These are phyloP conservation scores for Metellina segmentata DNA, from an alignment of 2,888 invertebrate species.

Conservation along the genomic window DNA sequence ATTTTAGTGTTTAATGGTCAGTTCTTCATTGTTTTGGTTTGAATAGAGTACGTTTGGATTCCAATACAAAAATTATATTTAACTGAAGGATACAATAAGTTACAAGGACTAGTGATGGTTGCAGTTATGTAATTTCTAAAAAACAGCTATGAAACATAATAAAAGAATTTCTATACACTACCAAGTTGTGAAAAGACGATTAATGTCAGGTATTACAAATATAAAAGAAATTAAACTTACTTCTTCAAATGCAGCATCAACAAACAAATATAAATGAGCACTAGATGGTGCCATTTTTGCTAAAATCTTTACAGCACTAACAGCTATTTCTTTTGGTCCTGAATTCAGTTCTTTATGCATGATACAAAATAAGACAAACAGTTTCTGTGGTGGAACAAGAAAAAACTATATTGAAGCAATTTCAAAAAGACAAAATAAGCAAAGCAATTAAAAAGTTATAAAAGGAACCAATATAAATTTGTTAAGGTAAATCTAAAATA, in stretches of 20 bases:
- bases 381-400: conserved; percentile 39
- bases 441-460: neutral
- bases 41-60: too few species aligned
- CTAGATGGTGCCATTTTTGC: conserved; percentile 79
- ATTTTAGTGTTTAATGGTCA: too few species aligned
- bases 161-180: too few species aligned
- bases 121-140: too few species aligned
- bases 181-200: too few species aligned
- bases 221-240: conserved; percentile 79
- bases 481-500: too few species aligned
- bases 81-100: too few species aligned
- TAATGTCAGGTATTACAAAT: neutral
- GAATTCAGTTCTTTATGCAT: conserved; percentile 51
- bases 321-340: neutral
- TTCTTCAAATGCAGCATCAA: conserved; percentile 82
- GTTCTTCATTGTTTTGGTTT: too few species aligned
- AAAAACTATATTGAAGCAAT: neutral
- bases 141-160: too few species aligned
- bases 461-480: neutral
- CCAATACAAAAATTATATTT: too few species aligned
- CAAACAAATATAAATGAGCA: conserved; percentile 86
- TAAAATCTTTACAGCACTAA: conserved; percentile 19
- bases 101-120: too few species aligned
- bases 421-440: too few species aligned
- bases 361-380: conserved; percentile 42